Conservation (phyloP, 2,113 vertebrate genomes). For the Sceloporus tristichus region DNA sequence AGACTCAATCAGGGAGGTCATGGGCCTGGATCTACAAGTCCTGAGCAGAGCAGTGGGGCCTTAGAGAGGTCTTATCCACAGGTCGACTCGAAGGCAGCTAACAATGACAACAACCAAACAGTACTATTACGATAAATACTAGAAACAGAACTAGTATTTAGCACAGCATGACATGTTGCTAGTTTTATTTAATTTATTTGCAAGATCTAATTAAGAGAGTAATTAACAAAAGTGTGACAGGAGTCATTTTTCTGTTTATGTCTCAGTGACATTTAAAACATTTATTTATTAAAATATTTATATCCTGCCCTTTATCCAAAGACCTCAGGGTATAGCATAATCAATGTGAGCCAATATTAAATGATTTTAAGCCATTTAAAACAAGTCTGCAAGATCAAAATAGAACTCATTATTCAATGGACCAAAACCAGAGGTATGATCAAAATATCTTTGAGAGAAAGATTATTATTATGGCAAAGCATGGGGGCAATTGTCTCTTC, state of each 20-base stretch:
- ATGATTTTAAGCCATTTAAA: neutral
- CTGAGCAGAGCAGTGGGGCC: no score
- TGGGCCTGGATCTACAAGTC: no score
- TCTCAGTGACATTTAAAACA: neutral
- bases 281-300: neutral
- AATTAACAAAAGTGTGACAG: neutral
- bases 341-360: neutral
- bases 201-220: neutral
- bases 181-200: neutral
- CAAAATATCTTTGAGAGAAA: neutral
- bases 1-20: no score
- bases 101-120: no score
- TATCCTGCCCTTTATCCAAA: neutral
- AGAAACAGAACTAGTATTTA: neutral
- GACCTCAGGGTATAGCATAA: neutral
- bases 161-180: neutral
- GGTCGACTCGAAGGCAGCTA: no score
- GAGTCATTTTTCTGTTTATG: neutral
- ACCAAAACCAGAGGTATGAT: neutral
- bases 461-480: neutral
- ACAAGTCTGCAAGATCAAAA: neutral
- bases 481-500: neutral
- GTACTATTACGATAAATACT: no score
- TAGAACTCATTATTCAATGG: neutral
- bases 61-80: no score